Evolutionary conservation across 2,113 vertebrate genomes (phyloP).

Genomic region (Forbesichthys papilliferus): DNA sequence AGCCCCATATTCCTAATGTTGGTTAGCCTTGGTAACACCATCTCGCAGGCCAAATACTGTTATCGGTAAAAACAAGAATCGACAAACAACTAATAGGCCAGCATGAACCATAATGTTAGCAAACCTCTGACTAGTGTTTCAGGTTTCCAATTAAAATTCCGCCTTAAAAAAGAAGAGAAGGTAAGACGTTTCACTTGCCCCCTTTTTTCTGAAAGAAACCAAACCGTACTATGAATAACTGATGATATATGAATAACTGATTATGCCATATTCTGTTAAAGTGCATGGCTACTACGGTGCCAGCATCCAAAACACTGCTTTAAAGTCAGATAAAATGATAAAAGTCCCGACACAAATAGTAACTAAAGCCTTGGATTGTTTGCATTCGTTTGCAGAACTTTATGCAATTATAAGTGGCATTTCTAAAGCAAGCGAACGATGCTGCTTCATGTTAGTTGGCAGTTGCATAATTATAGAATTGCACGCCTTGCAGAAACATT

Average conservation of each 20-base stretch:
- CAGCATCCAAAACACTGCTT: neutral
- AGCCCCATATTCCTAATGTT: constrained; percentile 4
- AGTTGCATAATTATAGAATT: constrained; percentile 14
- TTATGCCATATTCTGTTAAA: too few species aligned
- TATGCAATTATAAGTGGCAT: constrained; percentile 3
- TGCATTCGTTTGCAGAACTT: neutral
- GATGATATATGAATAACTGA: too few species aligned
- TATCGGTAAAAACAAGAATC: too few species aligned
- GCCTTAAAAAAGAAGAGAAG: neutral
- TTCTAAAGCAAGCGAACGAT: neutral
- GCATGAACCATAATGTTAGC: neutral
- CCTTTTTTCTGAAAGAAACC: too few species aligned
- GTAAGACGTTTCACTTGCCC: too few species aligned
- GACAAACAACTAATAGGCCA: neutral
- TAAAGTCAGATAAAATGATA: neutral
- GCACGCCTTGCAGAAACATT: constrained; percentile 13
- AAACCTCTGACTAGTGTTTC: neutral
- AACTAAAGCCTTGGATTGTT: neutral
- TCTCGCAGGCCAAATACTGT: too few species aligned
- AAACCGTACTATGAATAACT: too few species aligned
- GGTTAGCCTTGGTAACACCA: too few species aligned
- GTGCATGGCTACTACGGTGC: too few species aligned
- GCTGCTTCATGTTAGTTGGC: neutral
- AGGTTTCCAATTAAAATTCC: neutral
- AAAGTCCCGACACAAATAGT: neutral